Evolutionary conservation across 1,140 invertebrate genomes (phyloP).

Genomic region (Sinonovacula constricta): DNA sequence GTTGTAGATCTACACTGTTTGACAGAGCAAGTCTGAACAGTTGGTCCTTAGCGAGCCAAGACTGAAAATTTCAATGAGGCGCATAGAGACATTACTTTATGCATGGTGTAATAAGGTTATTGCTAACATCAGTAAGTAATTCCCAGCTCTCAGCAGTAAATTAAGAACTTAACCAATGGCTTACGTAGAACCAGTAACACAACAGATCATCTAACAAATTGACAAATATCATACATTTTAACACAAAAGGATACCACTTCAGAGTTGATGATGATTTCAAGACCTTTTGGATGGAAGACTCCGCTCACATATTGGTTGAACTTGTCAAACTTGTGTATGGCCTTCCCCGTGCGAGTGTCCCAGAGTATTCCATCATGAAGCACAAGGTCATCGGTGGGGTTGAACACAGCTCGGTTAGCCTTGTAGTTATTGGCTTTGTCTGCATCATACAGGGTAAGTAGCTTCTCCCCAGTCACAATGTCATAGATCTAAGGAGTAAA

Average conservation of each 20-base stretch:
- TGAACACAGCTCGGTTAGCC: conserved; percentile 96
- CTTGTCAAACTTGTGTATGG: conserved; percentile 96
- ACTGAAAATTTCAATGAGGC: too few relatives aligned
- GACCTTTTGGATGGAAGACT: conserved; percentile 97
- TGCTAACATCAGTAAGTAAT: too few relatives aligned
- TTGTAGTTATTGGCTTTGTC: conserved; percentile 94
- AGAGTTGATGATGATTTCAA: conserved; percentile 85
- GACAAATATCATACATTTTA: too few relatives aligned
- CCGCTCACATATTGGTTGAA: conserved; percentile 96
- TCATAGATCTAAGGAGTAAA: conserved; percentile 89
- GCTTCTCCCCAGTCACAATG: conserved; percentile 87
- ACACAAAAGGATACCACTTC: conserved; percentile 81
- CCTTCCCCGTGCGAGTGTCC: conserved; percentile 89
- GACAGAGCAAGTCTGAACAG: too few relatives aligned
- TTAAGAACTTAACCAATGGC: too few relatives aligned
- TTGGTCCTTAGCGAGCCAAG: too few relatives aligned
- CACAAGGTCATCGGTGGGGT: conserved; percentile 94
- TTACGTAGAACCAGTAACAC: too few relatives aligned
- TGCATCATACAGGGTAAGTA: conserved; percentile 86
- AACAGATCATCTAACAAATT: too few relatives aligned
- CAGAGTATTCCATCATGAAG: conserved; percentile 97
- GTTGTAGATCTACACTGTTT: too few relatives aligned
- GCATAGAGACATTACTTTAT: too few relatives aligned
- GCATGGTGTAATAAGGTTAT: too few relatives aligned
- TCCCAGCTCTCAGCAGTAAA: too few relatives aligned